Percentiles rank a stretch among this genome's conserved stretches.
Conservation (phyloP, 1,140 invertebrate species). For the Daktulosphaira vitifoliae region DNA sequence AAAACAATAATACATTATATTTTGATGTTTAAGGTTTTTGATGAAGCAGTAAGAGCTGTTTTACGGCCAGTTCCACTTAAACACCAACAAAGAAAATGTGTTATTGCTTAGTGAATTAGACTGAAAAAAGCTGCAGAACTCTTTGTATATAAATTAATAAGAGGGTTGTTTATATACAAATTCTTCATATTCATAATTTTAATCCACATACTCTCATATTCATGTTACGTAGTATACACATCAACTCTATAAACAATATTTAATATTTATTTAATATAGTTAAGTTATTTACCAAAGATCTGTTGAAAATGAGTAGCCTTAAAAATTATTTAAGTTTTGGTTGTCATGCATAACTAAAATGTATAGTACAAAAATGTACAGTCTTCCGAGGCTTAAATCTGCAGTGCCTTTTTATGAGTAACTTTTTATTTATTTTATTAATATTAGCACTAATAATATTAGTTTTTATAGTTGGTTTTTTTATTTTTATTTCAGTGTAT, state of each 20-base stretch:
- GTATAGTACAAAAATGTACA: conserved; percentile 14
- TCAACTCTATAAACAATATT: background rate
- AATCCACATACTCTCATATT: conserved; percentile 12
- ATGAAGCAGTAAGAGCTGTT: conserved; percentile 91
- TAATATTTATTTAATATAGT: conserved; percentile 11
- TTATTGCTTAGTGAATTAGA: conserved; percentile 58
- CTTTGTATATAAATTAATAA: conserved; percentile 28
- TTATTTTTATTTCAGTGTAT: conserved; percentile 6
- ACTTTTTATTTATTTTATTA: conserved; percentile 17
- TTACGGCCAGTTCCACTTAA: conserved; percentile 86
- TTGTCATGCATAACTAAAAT: conserved; percentile 12
- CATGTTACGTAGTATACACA: conserved; percentile 6
- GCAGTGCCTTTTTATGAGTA: conserved; percentile 8
- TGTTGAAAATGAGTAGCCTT: background rate
- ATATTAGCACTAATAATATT: conserved; percentile 28
- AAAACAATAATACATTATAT: conserved; percentile 3
- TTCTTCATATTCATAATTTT: conserved; percentile 14
- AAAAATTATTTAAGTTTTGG: background rate
- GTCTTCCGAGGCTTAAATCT: conserved; percentile 18
- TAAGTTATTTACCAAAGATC: conserved; percentile 31
- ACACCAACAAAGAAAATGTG: conserved; percentile 83
- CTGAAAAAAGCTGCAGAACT: conserved; percentile 12
- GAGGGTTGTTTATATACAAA: conserved; percentile 22
- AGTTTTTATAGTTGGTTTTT: conserved; percentile 7
- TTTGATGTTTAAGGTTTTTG: conserved; percentile 71